Conservation (phyloP, 92 coral and sea anemone species). For the Palythoa heliodiscus region DNA sequence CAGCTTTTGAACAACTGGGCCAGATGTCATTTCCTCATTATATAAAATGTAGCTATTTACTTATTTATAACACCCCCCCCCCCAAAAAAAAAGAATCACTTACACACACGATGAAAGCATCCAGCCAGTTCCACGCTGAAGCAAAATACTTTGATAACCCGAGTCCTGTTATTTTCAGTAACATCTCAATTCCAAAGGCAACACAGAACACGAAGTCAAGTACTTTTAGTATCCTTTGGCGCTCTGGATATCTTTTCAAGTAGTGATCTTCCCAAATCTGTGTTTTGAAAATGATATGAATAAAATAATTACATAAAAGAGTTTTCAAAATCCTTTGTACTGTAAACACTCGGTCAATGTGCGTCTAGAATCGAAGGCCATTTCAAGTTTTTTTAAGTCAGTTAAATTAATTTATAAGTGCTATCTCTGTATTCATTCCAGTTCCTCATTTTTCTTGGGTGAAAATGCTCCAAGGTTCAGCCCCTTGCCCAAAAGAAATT, state of each 20-base stretch:
- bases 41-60: too few relatives aligned
- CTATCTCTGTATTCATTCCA: too few relatives aligned
- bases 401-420: too few relatives aligned
- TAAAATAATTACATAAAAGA: not conserved
- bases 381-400: too few relatives aligned
- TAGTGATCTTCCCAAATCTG: slow-evolving; percentile 91
- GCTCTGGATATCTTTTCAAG: slow-evolving; percentile 63
- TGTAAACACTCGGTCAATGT: not conserved
- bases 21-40: too few relatives aligned
- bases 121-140: slow-evolving; percentile 91
- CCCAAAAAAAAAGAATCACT: slow-evolving; percentile 30
- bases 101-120: slow-evolving; percentile 88
- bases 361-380: too few relatives aligned
- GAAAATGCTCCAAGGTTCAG: too few relatives aligned
- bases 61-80: too few relatives aligned
- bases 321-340: not conserved
- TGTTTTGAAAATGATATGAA: not conserved
- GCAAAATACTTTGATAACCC: slow-evolving; percentile 84
- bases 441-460: too few relatives aligned
- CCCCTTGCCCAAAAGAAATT: too few relatives aligned
- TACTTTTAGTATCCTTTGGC: slow-evolving; percentile 61
- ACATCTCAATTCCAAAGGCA: slow-evolving; percentile 80
- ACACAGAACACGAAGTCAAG: slow-evolving; percentile 82
- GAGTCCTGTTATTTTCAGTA: slow-evolving; percentile 85
- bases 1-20: too few relatives aligned